A percentile compares a stretch with the other conserved stretches of the same genome.
phyloP scores from a whole-genome alignment of 2,113 vertebrate genomes.

The Aythya baeri region DNA sequence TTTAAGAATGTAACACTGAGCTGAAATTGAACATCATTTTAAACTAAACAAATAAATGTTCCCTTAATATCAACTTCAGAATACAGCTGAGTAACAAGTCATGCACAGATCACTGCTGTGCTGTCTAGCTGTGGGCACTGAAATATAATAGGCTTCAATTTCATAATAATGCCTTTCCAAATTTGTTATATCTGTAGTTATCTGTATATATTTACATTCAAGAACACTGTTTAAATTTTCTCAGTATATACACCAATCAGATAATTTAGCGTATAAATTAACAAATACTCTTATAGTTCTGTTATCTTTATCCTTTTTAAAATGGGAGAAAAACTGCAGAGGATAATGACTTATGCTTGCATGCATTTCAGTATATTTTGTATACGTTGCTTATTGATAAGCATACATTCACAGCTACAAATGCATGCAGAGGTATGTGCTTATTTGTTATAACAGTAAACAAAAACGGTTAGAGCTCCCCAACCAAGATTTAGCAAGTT shows the following conservation, averaged over 20 bases:
- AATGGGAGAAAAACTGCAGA: neutral
- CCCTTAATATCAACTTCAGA: neutral
- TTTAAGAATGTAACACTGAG: neutral
- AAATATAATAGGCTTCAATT: neutral
- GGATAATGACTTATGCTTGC: neutral
- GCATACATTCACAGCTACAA: neutral
- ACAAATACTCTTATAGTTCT: conserved; percentile 17
- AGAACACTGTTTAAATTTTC: neutral
- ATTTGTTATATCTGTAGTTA: neutral
- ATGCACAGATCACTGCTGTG: neutral
- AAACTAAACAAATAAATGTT: neutral
- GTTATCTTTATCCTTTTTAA: conserved; percentile 15
- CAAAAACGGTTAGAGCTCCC: neutral
- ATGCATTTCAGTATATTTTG: neutral
- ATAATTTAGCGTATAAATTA: neutral
- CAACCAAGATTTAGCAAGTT: neutral
- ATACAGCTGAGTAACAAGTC: neutral
- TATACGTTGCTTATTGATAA: neutral
- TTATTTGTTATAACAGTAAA: neutral
- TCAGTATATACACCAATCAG: conserved; percentile 5
- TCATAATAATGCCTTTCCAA: conserved; percentile 34
- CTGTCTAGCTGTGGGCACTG: neutral
- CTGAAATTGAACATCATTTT: neutral
- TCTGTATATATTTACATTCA: neutral
- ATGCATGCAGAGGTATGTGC: neutral